Conservation (phyloP, 1,140 invertebrate genomes). For the Anoplophora glabripennis region DNA sequence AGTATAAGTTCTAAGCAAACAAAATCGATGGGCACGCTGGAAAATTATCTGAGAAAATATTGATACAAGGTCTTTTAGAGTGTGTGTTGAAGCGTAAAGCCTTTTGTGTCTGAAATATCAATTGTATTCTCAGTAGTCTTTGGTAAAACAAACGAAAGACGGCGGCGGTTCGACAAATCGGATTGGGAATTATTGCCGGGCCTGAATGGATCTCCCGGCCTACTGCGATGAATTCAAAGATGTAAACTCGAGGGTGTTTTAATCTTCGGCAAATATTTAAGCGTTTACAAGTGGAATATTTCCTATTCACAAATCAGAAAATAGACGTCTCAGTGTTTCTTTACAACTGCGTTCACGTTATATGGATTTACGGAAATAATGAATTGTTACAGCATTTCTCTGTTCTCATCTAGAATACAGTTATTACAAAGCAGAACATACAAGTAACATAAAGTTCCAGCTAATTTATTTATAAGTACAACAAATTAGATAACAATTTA, state of each 20-base stretch:
- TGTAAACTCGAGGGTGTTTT: constrained; percentile 20
- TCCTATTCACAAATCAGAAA: constrained; percentile 20
- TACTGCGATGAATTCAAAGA: constrained; percentile 10
- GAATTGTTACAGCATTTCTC: no score
- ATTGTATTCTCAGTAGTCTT: constrained; percentile 29
- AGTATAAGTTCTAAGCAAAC: constrained; percentile 21
- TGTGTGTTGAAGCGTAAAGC: constrained; percentile 20
- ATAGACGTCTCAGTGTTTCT: not conserved
- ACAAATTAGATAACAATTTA: no score
- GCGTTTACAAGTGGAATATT: constrained; percentile 17
- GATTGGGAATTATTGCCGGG: constrained; percentile 20
- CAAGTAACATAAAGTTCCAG: no score
- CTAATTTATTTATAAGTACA: no score
- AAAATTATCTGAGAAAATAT: constrained; percentile 26
- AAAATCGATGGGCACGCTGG: constrained; percentile 19
- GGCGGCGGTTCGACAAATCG: constrained; percentile 27
- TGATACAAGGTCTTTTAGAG: constrained; percentile 17
- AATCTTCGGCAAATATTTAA: constrained; percentile 25
- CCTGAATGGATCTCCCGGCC: no score
- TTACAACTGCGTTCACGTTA: no score
- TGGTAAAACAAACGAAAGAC: constrained; percentile 26
- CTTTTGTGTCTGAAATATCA: constrained; percentile 30
- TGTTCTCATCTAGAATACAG: no score
- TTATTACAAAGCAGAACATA: no score
- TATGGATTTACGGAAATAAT: no score